Evolutionary conservation across 2,113 vertebrate genomes (phyloP), one percentile per base, ranked within the genome.

Genomic region (Rhizomys pruinosus): DNA sequence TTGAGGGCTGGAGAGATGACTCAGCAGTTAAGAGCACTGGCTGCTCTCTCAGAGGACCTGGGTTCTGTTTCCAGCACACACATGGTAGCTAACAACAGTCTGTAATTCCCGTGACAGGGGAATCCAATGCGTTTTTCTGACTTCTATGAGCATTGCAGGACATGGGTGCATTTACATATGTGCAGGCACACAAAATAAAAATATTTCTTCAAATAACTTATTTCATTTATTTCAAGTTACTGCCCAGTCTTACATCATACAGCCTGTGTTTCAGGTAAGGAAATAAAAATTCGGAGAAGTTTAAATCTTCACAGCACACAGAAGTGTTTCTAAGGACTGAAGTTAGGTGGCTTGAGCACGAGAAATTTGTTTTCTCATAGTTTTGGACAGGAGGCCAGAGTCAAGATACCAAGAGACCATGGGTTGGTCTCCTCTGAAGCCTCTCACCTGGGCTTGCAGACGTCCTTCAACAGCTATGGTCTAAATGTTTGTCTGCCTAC

Each of bases 181-280:
- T n/a, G n/a, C n/a, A n/a, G n/a, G n/a, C n/a, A n/a, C n/a, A n/a
- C n/a, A n/a, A n/a, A n/a, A n/a, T n/a, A n/a, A n/a, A n/a, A n/a
- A n/a, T n/a, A n/a, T n/a, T 12, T 76, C 55, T 59, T 71, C 1
- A 23, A 89, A 92, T 84, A 47, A 3, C 4, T 79, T 66, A n/a
- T 66, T 84, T 91, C 80, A 52, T 16, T 89, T 78, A 94, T 66
- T 86, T 86, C 78, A 44, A 87, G 96, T 87, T 81, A 59, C 0
- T 20, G 84, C 16, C 13, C 42, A 82, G 25, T 88, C 88, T 61
- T 72, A 42, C 52, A 34, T 44, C 37, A 82, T 59, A 64, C 47
- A 37, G 7, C 57, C 34, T 12, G 27, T 7, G 20, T 64, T 80
- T 32, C n/a, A 63, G 59, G 39, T 55, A 59, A 89, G 44, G 22